Evolutionary conservation across 2,797 vertebrate genomes (phyloP).

Genomic region (Sardinella longiceps): DNA sequence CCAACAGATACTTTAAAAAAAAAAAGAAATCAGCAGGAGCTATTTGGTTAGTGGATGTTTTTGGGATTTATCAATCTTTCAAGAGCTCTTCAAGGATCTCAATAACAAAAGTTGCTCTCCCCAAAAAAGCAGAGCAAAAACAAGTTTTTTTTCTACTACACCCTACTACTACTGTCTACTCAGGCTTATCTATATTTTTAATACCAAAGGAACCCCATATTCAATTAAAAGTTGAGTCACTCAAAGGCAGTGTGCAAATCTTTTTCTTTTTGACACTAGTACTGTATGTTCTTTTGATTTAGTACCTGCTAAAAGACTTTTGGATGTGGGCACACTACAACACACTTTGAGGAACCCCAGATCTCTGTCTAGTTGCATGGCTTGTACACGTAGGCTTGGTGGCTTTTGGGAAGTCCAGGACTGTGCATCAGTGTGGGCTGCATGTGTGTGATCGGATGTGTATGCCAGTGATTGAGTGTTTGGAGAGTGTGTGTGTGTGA

Average conservation of each 20-base stretch:
- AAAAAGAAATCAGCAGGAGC: not conserved
- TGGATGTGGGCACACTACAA: no score
- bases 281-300: no score
- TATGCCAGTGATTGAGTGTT: constrained; percentile 28
- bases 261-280: no score
- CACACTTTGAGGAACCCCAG: not conserved
- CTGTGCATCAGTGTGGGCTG: not conserved
- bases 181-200: not conserved
- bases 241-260: no score
- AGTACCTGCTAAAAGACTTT: no score
- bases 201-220: no score
- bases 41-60: no score
- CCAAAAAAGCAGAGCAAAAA: not conserved
- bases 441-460: constrained; percentile 30
- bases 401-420: not conserved
- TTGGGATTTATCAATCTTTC: no score
- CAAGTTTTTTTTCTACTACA: no score
- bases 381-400: not conserved
- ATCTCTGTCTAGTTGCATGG: not conserved
- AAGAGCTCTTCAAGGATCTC: not conserved
- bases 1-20: not conserved
- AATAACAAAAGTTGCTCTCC: not conserved
- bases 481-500: constrained; percentile 24
- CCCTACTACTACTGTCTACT: not conserved
- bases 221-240: no score